These are phyloP conservation scores for Lordiphosa fenestrarum DNA, from an alignment of 2,888 invertebrate species.

Conservation along the genomic window DNA sequence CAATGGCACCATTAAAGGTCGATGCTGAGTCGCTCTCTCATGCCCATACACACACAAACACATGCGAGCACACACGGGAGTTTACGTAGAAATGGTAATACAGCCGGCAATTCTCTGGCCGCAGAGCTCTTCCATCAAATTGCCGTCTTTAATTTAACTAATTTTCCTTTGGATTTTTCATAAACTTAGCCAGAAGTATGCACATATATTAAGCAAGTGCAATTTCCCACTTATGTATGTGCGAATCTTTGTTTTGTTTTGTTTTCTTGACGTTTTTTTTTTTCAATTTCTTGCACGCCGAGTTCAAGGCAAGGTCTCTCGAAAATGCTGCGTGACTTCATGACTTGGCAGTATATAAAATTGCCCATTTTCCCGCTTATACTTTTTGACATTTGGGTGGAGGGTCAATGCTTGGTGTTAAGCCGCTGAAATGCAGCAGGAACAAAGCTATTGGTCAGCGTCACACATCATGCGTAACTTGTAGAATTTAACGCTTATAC, in stretches of 20 bases:
- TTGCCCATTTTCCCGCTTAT: too few species aligned
- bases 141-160: conserved; percentile 55
- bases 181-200: conserved; percentile 37
- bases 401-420: too few species aligned
- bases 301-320: conserved; percentile 5
- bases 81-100: conserved; percentile 2
- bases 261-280: neutral
- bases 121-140: conserved; percentile 30
- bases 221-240: conserved; percentile 13
- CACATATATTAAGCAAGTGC: conserved; percentile 40
- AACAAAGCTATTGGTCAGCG: too few species aligned
- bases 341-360: too few species aligned
- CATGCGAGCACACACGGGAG: too few species aligned
- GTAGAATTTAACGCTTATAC: too few species aligned
- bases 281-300: neutral
- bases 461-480: too few species aligned
- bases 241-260: neutral
- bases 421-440: too few species aligned
- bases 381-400: too few species aligned
- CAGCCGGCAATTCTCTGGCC: conserved; percentile 10
- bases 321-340: too few species aligned
- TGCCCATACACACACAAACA: conserved; percentile 13
- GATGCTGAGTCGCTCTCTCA: conserved; percentile 45
- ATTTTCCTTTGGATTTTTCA: conserved; percentile 50
- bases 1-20: conserved; percentile 75